phyloP scores from a whole-genome alignment of 2,888 invertebrate genomes.

The Hipparchia sbordonii region DNA sequence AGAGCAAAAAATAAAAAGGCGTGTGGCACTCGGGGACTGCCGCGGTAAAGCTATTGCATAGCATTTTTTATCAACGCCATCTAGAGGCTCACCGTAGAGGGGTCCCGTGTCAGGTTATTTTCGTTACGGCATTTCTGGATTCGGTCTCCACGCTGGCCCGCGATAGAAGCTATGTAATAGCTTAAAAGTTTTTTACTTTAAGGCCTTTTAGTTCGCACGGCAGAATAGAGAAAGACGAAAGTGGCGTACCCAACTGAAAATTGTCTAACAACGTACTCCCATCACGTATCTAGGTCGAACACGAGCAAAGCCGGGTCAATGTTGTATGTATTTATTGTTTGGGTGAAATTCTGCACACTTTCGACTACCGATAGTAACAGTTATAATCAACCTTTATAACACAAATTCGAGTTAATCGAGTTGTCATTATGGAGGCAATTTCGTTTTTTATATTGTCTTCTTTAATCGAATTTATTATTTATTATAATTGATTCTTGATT shows the following conservation, averaged over 20 bases:
- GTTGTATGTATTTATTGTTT: slow-evolving; percentile 19
- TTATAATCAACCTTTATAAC: slow-evolving; percentile 2
- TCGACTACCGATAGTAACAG: slow-evolving; percentile 26
- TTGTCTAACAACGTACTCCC: slow-evolving; percentile 1
- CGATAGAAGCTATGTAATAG: no score
- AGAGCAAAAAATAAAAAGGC: no score
- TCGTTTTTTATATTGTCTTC: slow-evolving; percentile 5
- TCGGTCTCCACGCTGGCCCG: no score
- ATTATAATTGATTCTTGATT: background rate
- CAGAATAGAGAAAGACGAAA: slow-evolving; percentile 4
- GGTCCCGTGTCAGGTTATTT: no score
- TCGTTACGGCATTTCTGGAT: no score
- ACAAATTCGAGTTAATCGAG: background rate
- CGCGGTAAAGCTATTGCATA: no score
- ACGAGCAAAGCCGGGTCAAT: slow-evolving; percentile 38
- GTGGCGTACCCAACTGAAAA: slow-evolving; percentile 11
- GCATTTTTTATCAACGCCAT: no score
- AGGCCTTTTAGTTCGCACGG: no score
- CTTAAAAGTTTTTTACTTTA: no score
- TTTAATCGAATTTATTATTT: background rate
- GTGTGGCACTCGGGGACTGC: no score
- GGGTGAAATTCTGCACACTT: slow-evolving; percentile 34
- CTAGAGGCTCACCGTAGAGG: no score
- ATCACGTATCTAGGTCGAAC: slow-evolving; percentile 43
- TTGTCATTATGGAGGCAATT: background rate